Percentiles rank a stretch among this genome's conserved stretches.
These are phyloP conservation scores for Axinella damicornis DNA, from an alignment of 37 sponge, comb jelly and placozoan species.

Conservation along the genomic window DNA sequence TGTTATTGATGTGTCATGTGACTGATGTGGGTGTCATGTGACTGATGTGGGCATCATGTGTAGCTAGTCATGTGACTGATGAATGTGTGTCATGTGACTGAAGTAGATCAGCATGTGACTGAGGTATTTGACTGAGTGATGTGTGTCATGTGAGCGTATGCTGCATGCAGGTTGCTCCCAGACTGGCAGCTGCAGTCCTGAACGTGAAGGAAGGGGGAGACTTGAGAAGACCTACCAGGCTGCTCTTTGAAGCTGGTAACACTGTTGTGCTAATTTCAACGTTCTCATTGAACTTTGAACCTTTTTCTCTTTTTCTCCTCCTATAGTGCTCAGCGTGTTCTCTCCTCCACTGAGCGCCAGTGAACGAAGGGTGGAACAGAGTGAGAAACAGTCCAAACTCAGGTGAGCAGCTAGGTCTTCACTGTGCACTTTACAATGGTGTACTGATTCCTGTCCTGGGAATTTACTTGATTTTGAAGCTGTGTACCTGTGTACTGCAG, in stretches of 20 bases:
- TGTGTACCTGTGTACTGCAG: too few species aligned
- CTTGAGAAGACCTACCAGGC: conserved; percentile 62
- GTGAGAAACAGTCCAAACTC: conserved; percentile 36
- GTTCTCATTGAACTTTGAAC: too few species aligned
- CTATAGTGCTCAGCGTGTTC: conserved; percentile 40
- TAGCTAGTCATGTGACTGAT: conserved; percentile 10
- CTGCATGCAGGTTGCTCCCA: conserved; percentile 43
- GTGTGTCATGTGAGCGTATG: background rate
- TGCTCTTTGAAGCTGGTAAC: conserved; percentile 83
- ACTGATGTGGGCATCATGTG: background rate
- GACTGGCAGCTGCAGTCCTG: conserved; percentile 60
- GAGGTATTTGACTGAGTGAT: background rate
- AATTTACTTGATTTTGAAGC: too few species aligned
- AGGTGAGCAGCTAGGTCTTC: conserved; percentile 5
- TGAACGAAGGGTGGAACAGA: conserved; percentile 19
- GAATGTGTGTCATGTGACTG: conserved; percentile 3
- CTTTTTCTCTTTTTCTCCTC: background rate
- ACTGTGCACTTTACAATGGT: too few species aligned
- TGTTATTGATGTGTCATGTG: too few species aligned
- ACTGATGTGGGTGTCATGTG: too few species aligned
- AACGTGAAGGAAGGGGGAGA: conserved; percentile 41
- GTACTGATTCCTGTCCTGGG: too few species aligned
- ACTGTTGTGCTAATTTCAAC: too few species aligned
- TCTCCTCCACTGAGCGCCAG: conserved; percentile 22
- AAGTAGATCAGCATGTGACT: background rate